phyloP scores from a whole-genome alignment of 2,888 invertebrate genomes.

The Crossocerus cetratus region DNA sequence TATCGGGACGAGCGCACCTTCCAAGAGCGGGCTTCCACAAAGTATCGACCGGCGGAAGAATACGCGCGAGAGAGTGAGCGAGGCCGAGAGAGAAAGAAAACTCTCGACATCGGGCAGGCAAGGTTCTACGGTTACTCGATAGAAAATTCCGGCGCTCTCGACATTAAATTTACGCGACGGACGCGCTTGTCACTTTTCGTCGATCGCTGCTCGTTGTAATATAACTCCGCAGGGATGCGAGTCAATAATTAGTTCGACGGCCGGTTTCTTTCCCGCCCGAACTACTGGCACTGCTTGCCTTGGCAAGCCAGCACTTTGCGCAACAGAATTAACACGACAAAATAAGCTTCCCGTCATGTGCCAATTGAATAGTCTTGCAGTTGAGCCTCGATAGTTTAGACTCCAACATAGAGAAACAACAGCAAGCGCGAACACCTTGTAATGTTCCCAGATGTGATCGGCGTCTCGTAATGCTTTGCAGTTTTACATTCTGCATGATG shows the following conservation, averaged over 20 bases:
- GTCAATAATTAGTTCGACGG: conserved; percentile 23
- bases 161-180: conserved; percentile 43
- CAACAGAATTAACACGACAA: too few relatives aligned
- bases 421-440: too few relatives aligned
- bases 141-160: conserved; percentile 35
- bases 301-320: too few relatives aligned
- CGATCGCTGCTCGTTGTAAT: conserved; percentile 27
- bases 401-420: too few relatives aligned
- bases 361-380: too few relatives aligned
- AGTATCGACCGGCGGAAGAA: conserved; percentile 47
- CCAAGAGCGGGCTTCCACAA: conserved; percentile 41
- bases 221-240: neutral
- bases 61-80: too few relatives aligned
- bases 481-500: too few relatives aligned
- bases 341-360: too few relatives aligned
- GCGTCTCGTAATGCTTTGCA: too few relatives aligned
- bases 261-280: neutral
- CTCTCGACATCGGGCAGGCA: conserved; percentile 15
- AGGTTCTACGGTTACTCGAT: conserved; percentile 33
- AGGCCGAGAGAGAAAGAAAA: conserved; percentile 2
- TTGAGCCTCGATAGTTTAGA: too few relatives aligned
- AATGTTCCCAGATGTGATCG: too few relatives aligned
- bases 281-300: too few relatives aligned
- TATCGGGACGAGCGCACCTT: conserved; percentile 51
- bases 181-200: conserved; percentile 31